Evolutionary conservation across 1,140 invertebrate genomes (phyloP), one percentile per base, ranked within the genome.

Genomic region (Mactra quadrangularis): DNA sequence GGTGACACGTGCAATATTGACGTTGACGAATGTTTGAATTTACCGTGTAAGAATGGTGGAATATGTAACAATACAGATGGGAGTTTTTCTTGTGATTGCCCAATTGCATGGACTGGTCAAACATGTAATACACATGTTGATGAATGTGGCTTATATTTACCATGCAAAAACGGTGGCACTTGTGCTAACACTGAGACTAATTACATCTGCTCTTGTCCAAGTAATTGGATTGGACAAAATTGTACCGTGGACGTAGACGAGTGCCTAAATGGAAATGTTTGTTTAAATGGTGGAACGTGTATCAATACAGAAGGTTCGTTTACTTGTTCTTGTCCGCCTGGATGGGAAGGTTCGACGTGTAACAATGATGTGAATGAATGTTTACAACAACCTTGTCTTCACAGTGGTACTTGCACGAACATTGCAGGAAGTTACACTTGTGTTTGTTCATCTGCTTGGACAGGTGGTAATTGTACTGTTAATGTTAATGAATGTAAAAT

Each of bases 401-500:
- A 59, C 31, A 57, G 59, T 4, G 71, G 71, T 7, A 22, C 9
- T 6, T 77, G 74, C 29, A 45, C 53, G n/a, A 60, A 75, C 41
- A 75, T 6, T 3, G 3, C 1, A 0, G 60, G 60, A 22, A 33
- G 45, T 11, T 83, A 59, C 60, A 50, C 31, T 3, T 83, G 82
- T 41, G 13, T 11, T 3, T 83, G 82, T 33, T 25, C 31, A 7
- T 15, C 70, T 9, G 79, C 38, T 0, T 82, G 68, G 64, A 60
- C 45, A 17, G 79, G 79, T 52, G 3, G 17, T 22, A 74, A 53
- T 62, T 82, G 79, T 66, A 38, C 25, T 1, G 47, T 31, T 0
- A 74, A 87, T 29, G 74, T 86, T 35, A 41, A 86, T 57, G 85
- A 88, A 59, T 88, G 87, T 72, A 57, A 22, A 2, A 35, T 22